Percentiles rank a stretch among this genome's conserved stretches.
Evolutionary conservation across 2,888 invertebrate species (phyloP).

Genomic region (Tridacna gigas): DNA sequence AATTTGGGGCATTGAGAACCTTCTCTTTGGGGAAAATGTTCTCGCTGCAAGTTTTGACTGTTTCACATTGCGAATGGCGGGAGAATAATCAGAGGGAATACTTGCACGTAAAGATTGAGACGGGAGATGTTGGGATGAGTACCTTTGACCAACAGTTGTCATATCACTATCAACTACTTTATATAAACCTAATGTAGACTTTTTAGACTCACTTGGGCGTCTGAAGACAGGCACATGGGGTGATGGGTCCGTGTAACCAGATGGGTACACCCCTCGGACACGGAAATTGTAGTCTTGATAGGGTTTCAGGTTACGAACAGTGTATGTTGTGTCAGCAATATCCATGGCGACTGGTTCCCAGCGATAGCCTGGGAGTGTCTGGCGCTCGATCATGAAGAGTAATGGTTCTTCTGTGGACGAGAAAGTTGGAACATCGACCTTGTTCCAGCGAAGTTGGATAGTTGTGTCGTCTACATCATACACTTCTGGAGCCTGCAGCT

Average conservation of each 20-base stretch:
- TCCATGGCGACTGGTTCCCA: slow-evolving; percentile 78
- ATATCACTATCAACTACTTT: slow-evolving; percentile 41
- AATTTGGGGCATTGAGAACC: slow-evolving; percentile 39
- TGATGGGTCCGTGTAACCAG: slow-evolving; percentile 97
- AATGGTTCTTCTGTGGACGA: slow-evolving; percentile 74
- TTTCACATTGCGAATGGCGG: slow-evolving; percentile 30
- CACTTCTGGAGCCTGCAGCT: slow-evolving; percentile 76
- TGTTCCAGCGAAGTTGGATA: slow-evolving; percentile 74
- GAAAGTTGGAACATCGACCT: slow-evolving; percentile 76
- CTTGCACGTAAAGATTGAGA: slow-evolving; percentile 40
- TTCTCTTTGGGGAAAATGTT: slow-evolving; percentile 27
- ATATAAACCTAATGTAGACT: slow-evolving; percentile 60
- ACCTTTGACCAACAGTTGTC: slow-evolving; percentile 28
- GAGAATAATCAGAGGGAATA: slow-evolving; percentile 38
- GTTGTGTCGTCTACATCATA: slow-evolving; percentile 73
- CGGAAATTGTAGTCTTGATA: slow-evolving; percentile 98
- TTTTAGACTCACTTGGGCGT: slow-evolving; percentile 76
- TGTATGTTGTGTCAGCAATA: slow-evolving; percentile 73
- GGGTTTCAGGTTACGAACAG: slow-evolving; percentile 89
- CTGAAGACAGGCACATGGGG: slow-evolving; percentile 89
- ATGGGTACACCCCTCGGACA: slow-evolving; percentile 95
- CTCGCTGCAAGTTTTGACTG: slow-evolving; percentile 11
- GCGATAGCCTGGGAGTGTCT: slow-evolving; percentile 74
- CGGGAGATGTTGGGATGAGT: slow-evolving; percentile 31
- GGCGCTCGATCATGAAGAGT: slow-evolving; percentile 78